Conservation (phyloP, 2,888 invertebrate species). For the Parasteatoda lunata region DNA sequence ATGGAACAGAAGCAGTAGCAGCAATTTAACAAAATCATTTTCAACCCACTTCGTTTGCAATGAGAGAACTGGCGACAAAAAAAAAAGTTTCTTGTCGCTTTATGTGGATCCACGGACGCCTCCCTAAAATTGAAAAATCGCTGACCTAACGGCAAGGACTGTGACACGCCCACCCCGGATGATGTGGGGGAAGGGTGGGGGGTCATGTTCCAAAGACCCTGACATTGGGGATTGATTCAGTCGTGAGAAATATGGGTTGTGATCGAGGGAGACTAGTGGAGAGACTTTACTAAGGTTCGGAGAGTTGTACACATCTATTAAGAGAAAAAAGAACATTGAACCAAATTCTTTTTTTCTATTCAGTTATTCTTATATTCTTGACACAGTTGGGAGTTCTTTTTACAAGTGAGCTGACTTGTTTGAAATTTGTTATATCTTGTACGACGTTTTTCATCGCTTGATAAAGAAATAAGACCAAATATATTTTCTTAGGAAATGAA, state of each 20-base stretch:
- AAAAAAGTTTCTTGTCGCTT: neutral
- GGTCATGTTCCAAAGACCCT: conserved; percentile 5
- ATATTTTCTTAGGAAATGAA: too few relatives aligned
- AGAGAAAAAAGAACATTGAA: neutral
- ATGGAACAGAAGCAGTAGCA: conserved; percentile 49
- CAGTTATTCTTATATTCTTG: neutral
- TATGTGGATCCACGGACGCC: conserved; percentile 1
- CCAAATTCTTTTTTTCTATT: neutral
- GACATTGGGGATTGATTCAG: conserved; percentile 30
- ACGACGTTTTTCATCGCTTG: too few relatives aligned
- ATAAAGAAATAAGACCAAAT: too few relatives aligned
- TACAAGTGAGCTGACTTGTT: too few relatives aligned
- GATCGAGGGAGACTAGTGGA: neutral
- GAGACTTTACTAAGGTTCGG: neutral
- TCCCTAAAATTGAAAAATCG: conserved; percentile 46
- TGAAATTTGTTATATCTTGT: too few relatives aligned
- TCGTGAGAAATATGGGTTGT: conserved; percentile 28
- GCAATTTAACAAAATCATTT: conserved; percentile 58
- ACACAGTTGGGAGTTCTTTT: neutral
- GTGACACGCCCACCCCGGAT: neutral
- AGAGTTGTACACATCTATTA: neutral
- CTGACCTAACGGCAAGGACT: conserved; percentile 33
- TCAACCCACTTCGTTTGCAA: conserved; percentile 7
- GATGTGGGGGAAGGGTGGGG: neutral
- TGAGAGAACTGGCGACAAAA: neutral